These are phyloP conservation scores for Blennius ocellaris DNA, from an alignment of 2,113 vertebrate genomes.

Conservation along the genomic window DNA sequence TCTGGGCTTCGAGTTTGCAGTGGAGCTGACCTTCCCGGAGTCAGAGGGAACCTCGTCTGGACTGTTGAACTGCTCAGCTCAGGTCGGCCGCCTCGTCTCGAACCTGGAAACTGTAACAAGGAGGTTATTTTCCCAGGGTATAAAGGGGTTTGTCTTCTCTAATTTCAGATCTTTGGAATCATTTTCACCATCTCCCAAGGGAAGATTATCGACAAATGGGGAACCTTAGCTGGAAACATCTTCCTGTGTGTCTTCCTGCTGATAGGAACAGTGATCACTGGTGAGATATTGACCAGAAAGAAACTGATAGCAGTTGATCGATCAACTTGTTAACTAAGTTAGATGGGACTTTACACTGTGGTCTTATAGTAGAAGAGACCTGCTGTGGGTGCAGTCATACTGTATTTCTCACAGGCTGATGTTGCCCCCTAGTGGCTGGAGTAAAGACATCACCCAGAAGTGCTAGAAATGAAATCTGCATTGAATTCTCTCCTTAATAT, in stretches of 20 bases:
- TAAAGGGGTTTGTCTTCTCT: background rate
- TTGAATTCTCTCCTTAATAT: background rate
- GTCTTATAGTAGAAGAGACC: no score
- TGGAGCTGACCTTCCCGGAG: conserved; percentile 94
- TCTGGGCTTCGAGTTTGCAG: conserved; percentile 96
- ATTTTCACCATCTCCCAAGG: conserved; percentile 94
- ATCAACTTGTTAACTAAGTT: background rate
- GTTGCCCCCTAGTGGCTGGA: conserved; percentile 58
- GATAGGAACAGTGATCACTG: conserved; percentile 88
- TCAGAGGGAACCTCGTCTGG: conserved; percentile 96
- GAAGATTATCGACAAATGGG: conserved; percentile 88
- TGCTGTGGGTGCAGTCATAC: no score
- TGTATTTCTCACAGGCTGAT: background rate
- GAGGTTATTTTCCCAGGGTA: background rate
- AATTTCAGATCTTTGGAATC: conserved; percentile 92
- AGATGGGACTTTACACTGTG: background rate
- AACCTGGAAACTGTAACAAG: no score
- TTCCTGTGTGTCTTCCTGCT: conserved; percentile 90
- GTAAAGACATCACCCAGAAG: background rate
- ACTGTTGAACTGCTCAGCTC: conserved; percentile 93
- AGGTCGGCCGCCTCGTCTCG: conserved; percentile 79
- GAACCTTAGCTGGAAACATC: conserved; percentile 88
- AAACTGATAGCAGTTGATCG: background rate
- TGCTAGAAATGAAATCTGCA: background rate
- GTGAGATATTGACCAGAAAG: conserved; percentile 73